Conservation (phyloP, 2,113 vertebrate genomes). For the Ranitomeya variabilis region DNA sequence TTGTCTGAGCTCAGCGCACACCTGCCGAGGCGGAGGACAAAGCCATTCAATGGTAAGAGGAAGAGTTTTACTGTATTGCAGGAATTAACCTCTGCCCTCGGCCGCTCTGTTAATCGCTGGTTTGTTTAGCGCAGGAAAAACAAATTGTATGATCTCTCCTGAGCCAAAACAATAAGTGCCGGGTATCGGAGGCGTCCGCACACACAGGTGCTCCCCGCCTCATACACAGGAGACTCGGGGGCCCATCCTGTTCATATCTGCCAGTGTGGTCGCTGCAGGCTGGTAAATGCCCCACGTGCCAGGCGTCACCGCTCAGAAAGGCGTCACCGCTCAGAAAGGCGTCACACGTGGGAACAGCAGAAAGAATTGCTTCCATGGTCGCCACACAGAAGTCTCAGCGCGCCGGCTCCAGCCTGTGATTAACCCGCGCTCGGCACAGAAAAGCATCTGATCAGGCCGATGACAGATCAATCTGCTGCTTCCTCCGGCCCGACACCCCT, state of each 20-base stretch:
- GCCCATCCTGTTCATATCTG: background rate
- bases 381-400: background rate
- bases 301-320: no score
- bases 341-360: no score
- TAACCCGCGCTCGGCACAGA: background rate
- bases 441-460: background rate
- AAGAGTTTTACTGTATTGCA: conserved; percentile 26
- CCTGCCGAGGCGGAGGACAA: background rate
- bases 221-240: background rate
- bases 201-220: background rate
- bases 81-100: conserved; percentile 45
- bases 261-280: background rate
- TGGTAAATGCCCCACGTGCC: background rate
- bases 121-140: conserved; percentile 45
- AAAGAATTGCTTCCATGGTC: no score
- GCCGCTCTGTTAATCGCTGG: background rate
- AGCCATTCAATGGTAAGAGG: background rate
- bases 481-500: background rate
- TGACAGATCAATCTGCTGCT: conserved; percentile 6
- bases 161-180: background rate
- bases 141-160: conserved; percentile 10
- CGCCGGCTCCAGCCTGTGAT: background rate
- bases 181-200: background rate
- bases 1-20: background rate
- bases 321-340: no score